Conservation (phyloP, 35 echinoderm and acorn worm genomes). For the Apostichopus parvimensis region DNA sequence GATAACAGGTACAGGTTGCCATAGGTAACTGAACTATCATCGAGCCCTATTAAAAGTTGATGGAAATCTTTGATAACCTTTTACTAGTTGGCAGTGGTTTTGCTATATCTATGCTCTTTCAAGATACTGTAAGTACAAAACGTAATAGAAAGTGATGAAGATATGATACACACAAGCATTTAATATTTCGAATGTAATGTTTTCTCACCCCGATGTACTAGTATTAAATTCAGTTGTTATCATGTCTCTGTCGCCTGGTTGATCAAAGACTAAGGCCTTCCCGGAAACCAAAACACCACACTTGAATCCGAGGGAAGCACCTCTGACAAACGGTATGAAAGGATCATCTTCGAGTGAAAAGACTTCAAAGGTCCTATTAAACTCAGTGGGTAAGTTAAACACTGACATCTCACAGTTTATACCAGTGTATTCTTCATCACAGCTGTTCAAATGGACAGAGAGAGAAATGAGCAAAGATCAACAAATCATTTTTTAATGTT, state of each 20-base stretch:
- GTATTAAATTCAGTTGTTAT: constrained; percentile 78
- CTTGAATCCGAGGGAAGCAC: constrained; percentile 62
- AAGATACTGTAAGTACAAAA: too few relatives aligned
- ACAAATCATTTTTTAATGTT: too few relatives aligned
- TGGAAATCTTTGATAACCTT: too few relatives aligned
- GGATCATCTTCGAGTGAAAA: constrained; percentile 41
- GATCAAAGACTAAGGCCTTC: constrained; percentile 90
- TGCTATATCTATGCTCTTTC: too few relatives aligned
- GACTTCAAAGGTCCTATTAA: constrained; percentile 75
- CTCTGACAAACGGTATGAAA: constrained; percentile 53
- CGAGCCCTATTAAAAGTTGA: too few relatives aligned
- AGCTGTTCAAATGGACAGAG: constrained; percentile 20
- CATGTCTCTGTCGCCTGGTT: constrained; percentile 63
- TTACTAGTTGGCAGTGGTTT: too few relatives aligned
- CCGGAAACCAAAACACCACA: constrained; percentile 82
- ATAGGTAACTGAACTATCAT: too few relatives aligned
- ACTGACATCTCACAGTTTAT: constrained; percentile 50
- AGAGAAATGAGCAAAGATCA: neutral
- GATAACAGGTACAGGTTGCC: too few relatives aligned
- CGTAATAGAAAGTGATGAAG: too few relatives aligned
- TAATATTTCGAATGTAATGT: neutral
- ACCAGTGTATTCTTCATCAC: constrained; percentile 67
- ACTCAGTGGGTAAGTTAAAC: neutral
- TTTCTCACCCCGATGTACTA: constrained; percentile 64
- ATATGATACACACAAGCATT: neutral